A percentile compares a stretch with the other conserved stretches of the same genome.
Evolutionary conservation across 2,888 invertebrate genomes (phyloP).

Genomic region (Julus scanicus): DNA sequence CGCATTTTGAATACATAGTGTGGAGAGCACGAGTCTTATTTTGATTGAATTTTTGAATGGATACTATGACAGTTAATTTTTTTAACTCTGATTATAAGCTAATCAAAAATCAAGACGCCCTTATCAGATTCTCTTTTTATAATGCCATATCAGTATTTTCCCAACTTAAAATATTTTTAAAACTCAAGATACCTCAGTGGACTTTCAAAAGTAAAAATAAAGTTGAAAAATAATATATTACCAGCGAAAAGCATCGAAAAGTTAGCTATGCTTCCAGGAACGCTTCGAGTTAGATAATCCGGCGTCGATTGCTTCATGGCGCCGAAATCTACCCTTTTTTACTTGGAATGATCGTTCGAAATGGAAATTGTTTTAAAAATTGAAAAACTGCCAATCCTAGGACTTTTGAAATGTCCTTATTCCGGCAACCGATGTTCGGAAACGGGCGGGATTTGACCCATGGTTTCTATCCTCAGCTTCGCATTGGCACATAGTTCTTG

Average conservation of each 20-base stretch:
- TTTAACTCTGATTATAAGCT: no score
- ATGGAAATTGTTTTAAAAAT: not conserved
- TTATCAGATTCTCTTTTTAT: no score
- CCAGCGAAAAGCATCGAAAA: constrained; percentile 61
- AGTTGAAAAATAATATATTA: constrained; percentile 54
- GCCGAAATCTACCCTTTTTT: not conserved
- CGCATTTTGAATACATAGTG: no score
- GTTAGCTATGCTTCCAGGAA: constrained; percentile 58
- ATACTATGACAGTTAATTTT: no score
- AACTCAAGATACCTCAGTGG: not conserved
- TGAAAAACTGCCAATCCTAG: not conserved
- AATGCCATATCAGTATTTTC: no score
- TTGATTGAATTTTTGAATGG: no score
- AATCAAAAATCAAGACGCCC: no score
- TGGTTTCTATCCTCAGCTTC: not conserved
- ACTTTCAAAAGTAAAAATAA: not conserved
- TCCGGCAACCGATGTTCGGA: not conserved
- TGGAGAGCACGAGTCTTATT: no score
- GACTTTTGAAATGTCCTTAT: not conserved
- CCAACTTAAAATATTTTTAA: not conserved
- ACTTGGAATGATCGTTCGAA: not conserved
- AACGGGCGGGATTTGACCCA: not conserved
- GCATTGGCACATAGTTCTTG: not conserved
- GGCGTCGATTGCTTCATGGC: constrained; percentile 48
- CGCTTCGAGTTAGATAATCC: constrained; percentile 49